These are phyloP conservation scores for Acridotheres tristis DNA, from an alignment of 2,797 vertebrate species.

Conservation along the genomic window DNA sequence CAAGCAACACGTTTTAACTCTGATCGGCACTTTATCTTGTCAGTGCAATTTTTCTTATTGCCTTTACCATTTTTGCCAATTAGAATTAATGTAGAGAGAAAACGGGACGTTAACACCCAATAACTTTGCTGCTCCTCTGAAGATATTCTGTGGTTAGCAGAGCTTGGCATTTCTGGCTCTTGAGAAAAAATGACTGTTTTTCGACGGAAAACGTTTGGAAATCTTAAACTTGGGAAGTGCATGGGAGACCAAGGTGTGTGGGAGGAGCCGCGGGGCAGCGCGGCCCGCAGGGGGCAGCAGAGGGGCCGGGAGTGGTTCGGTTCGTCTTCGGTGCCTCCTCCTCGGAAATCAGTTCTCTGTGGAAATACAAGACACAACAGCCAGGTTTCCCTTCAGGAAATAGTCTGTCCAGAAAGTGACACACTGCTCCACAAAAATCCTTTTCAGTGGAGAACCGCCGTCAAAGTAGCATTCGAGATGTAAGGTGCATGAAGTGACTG, in stretches of 20 bases:
- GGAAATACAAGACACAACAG: neutral
- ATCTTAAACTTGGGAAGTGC: neutral
- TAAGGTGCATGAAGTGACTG: neutral
- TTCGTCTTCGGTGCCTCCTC: neutral
- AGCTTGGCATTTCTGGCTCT: neutral
- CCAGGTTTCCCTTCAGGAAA: neutral
- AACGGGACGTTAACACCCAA: neutral
- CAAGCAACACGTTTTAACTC: neutral
- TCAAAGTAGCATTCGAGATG: neutral
- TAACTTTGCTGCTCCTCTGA: neutral
- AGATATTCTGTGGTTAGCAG: neutral
- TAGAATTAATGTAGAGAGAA: neutral
- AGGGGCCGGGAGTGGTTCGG: neutral
- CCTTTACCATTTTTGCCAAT: neutral
- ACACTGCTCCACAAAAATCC: neutral
- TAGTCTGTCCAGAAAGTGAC: neutral
- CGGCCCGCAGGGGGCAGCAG: constrained; percentile 47
- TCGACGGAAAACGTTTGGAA: fast-evolving
- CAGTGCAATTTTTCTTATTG: neutral
- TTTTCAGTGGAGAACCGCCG: neutral
- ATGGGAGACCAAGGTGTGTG: fast-evolving
- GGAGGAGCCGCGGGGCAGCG: fast-evolving
- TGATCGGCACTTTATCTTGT: neutral
- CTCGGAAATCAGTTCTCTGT: fast-evolving
- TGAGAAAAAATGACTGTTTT: neutral